A percentile compares a stretch with the other conserved stretches of the same genome.
phyloP scores from a whole-genome alignment of 1,140 invertebrate species.

The Drosophila sp. region DNA sequence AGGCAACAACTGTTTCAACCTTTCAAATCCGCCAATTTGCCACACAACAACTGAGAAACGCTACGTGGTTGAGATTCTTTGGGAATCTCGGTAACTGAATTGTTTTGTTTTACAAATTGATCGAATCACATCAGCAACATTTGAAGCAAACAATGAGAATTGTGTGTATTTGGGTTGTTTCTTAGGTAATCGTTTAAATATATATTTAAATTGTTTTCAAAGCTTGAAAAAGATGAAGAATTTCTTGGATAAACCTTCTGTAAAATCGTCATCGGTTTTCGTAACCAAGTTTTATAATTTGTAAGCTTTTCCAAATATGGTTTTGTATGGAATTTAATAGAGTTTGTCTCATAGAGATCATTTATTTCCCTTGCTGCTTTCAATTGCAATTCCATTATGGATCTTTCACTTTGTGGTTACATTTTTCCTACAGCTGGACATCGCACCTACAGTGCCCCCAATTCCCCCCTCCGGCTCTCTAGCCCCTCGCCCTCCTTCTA shows the following conservation, averaged over 20 bases:
- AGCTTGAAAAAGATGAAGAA: too few species aligned
- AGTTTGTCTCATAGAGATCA: neutral
- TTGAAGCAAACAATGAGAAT: neutral
- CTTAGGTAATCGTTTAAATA: neutral
- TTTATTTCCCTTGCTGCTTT: slow-evolving; percentile 16
- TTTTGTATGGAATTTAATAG: neutral
- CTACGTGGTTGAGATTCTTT: slow-evolving; percentile 5
- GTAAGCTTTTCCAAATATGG: neutral
- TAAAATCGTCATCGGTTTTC: too few species aligned
- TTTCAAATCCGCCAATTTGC: slow-evolving; percentile 66
- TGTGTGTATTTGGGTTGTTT: neutral
- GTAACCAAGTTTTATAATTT: too few species aligned
- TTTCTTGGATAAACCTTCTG: too few species aligned
- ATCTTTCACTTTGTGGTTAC: slow-evolving; percentile 45
- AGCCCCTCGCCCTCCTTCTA: slow-evolving; percentile 4
- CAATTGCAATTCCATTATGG: slow-evolving; percentile 43
- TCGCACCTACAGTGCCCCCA: slow-evolving; percentile 1
- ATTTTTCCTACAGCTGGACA: slow-evolving; percentile 20
- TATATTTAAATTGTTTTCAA: neutral
- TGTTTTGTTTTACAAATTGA: slow-evolving; percentile 18
- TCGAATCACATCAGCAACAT: slow-evolving; percentile 9
- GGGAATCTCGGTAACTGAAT: slow-evolving; percentile 7
- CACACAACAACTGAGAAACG: slow-evolving; percentile 19
- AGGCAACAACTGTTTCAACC: slow-evolving; percentile 51
- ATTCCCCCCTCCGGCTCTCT: neutral